Base-by-base conservation (phyloP, 2,888 invertebrate species). In the Campopleginae sp. region DNA sequence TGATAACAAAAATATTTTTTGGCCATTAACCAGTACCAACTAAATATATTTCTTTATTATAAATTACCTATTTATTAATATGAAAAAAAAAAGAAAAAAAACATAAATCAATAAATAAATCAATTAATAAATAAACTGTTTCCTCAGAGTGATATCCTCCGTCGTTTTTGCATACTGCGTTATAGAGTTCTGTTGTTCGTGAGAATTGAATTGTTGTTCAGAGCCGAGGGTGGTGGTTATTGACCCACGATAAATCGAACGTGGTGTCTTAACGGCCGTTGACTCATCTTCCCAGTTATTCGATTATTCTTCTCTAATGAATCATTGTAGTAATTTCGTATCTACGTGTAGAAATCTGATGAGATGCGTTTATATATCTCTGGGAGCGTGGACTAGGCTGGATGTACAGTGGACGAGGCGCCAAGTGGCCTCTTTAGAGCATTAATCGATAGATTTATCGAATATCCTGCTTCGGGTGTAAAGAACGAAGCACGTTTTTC, bases 401-500 rank as follows among this genome's bases (percentile, higher is more conserved):
- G 14, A 14, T 1, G 23, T 0, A 27, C 6, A 23, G 27, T 27
- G 27, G 27, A 27, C 27, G 12, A 10, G 27, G 27, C 58, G 58
- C 14, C 12, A 27, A 58, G 46, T 75, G 75, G 63, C 65, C 65
- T 76, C 66, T 76, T 12, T 46, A 48, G 23, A 76, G 51, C 38
- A 38, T n/a, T 42, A 1, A 31, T 58, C 19, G 33, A 51, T 65
- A 38, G 48, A 75, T 76, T 65, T 76, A 76, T 76, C 65, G 65
- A 23, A 17, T 65, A 51, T 76, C 38, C 76, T 66, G 76, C 31
- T 58, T 74, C 17, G 75, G 38, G 48, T 51, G 65, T 23, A 66
- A 76, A 66, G 46, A 23, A 66, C 23, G 31, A 38, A 51, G 12
- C 48, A 76, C 19, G 48, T 38, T 76, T 76, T 76, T 76, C 76